Evolutionary conservation across 2,888 invertebrate species (phyloP), one percentile per base, ranked within the genome.

Genomic region (Blomia tropicalis): DNA sequence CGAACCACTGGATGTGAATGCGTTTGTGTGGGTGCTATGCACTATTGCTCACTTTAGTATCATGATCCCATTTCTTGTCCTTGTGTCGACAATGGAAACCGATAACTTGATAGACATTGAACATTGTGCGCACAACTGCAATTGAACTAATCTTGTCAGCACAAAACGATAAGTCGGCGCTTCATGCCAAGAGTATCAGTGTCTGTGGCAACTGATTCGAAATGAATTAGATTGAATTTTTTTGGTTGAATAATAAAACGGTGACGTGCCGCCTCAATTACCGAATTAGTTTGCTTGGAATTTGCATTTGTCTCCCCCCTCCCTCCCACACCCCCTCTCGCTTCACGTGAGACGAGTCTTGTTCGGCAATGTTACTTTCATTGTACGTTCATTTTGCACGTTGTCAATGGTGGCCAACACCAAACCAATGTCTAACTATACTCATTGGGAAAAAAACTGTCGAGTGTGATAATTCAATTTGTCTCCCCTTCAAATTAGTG

Each of bases 401-500:
- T n/a, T n/a, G n/a, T n/a, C n/a, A n/a, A n/a, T n/a, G n/a, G n/a
- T n/a, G n/a, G n/a, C n/a, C n/a, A n/a, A n/a, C n/a, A n/a, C n/a
- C n/a, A n/a, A n/a, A n/a, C n/a, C n/a, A n/a, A n/a, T n/a, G n/a
- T n/a, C n/a, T n/a, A n/a, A n/a, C n/a, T n/a, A n/a, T n/a, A n/a
- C n/a, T 47, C 51, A 47, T 47, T 47, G 51, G n/a, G 51, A 47
- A 41, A n/a, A n/a, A 47, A 47, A 47, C 51, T 47, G 51, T 47
- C 51, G 51, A 47, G 51, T 47, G 51, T 47, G 51, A 47, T 47
- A 47, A 47, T 47, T 47, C 51, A 47, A 47, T 47, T 47, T 47
- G 51, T n/a, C 5, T 19, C n/a, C 36, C 7, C 51, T 47, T 7
- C 51, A 47, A 47, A 47, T 47, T 47, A 47, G 51, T 47, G n/a